phyloP scores from a whole-genome alignment of 1,140 invertebrate species.

The Panulirus ornatus region DNA sequence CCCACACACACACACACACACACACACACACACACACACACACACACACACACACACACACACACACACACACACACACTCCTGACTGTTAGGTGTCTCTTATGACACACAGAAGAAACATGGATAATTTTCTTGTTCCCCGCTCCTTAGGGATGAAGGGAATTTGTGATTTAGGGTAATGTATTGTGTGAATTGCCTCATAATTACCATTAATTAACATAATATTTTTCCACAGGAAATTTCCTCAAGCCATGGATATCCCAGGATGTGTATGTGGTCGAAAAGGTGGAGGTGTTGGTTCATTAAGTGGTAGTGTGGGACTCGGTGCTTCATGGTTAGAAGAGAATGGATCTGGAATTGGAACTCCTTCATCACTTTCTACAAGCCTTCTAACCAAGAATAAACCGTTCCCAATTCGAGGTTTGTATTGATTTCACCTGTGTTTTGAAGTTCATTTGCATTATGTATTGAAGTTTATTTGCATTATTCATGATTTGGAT shows the following conservation, averaged over 20 bases:
- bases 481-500: too few relatives aligned
- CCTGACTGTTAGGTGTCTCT: background rate
- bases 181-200: background rate
- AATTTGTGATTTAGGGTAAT: background rate
- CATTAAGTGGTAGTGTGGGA: slow-evolving; percentile 30
- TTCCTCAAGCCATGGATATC: slow-evolving; percentile 33
- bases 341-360: slow-evolving; percentile 3
- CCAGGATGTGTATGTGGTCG: slow-evolving; percentile 66
- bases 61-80: background rate
- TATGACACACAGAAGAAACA: background rate
- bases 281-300: slow-evolving; percentile 14
- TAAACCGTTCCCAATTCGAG: slow-evolving; percentile 65
- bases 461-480: too few relatives aligned
- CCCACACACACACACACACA: too few relatives aligned
- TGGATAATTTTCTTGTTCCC: background rate
- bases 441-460: too few relatives aligned
- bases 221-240: background rate
- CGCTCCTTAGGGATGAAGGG: background rate
- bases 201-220: background rate
- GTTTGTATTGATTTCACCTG: slow-evolving; percentile 39
- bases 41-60: too few relatives aligned
- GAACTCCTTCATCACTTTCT: slow-evolving; percentile 47
- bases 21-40: too few relatives aligned
- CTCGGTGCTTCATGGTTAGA: slow-evolving; percentile 1
- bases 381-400: slow-evolving; percentile 64